Evolutionary conservation across 2,113 vertebrate genomes (phyloP).

Genomic region (Zosterops hypoxanthus): DNA sequence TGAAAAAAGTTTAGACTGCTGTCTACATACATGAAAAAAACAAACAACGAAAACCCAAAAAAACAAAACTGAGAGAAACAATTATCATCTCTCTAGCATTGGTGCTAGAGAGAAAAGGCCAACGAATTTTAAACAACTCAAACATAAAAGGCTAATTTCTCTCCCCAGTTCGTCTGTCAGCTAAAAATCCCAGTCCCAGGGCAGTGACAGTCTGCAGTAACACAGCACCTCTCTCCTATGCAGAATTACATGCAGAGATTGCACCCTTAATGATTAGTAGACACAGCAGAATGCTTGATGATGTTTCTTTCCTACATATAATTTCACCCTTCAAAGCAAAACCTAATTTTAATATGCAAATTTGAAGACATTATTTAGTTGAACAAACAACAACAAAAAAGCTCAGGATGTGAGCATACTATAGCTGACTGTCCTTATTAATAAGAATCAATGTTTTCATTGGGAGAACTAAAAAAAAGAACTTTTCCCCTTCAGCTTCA

Average conservation of each 20-base stretch:
- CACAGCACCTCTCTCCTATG: background rate
- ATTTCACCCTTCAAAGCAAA: background rate
- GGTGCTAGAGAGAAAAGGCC: background rate
- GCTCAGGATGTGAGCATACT: background rate
- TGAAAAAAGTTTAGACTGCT: background rate
- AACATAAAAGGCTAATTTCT: background rate
- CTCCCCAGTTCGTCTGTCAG: background rate
- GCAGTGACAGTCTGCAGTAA: background rate
- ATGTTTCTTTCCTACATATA: background rate
- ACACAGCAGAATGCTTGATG: background rate
- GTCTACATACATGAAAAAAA: background rate
- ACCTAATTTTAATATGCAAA: background rate
- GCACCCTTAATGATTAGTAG: background rate
- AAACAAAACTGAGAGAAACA: background rate
- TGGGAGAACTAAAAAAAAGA: background rate
- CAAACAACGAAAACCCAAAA: background rate
- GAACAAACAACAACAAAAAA: background rate
- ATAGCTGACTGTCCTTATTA: background rate
- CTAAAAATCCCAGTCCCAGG: background rate
- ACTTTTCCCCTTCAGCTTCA: background rate
- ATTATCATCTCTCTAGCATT: background rate
- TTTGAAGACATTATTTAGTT: background rate
- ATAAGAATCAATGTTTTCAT: background rate
- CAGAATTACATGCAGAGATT: background rate
- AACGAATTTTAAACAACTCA: background rate